Conservation (phyloP, 2,888 invertebrate genomes). For the Micoletzkya japonica region DNA sequence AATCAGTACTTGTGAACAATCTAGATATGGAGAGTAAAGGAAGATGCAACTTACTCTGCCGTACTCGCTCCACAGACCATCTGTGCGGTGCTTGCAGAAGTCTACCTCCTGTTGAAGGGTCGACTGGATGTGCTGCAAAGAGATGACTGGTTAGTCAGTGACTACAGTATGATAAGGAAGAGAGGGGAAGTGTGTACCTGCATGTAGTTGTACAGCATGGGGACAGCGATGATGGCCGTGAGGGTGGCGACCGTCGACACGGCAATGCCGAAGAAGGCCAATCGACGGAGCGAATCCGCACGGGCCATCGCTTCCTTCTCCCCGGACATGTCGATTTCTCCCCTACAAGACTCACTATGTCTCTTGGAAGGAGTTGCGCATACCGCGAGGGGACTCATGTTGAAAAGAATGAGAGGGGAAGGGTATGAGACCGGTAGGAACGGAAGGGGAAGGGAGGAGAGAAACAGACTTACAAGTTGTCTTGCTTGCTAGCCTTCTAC, state of each 20-base stretch:
- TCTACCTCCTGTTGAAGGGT: constrained; percentile 29
- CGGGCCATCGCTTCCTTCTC: constrained; percentile 18
- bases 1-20: too few relatives aligned
- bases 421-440: too few relatives aligned
- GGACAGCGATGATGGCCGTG: constrained; percentile 30
- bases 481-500: too few relatives aligned
- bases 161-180: background rate
- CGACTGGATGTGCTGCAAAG: constrained; percentile 29
- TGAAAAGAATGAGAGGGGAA: too few relatives aligned
- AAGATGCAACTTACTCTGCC: constrained; percentile 25
- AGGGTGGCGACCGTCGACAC: constrained; percentile 29
- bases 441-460: too few relatives aligned
- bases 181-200: constrained; percentile 10
- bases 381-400: too few relatives aligned
- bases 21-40: too few relatives aligned
- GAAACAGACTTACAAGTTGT: too few relatives aligned
- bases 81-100: constrained; percentile 30
- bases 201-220: constrained; percentile 31
- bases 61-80: constrained; percentile 27
- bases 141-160: background rate
- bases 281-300: constrained; percentile 25
- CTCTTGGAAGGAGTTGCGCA: too few relatives aligned
- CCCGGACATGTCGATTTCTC: too few relatives aligned
- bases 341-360: too few relatives aligned
- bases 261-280: constrained; percentile 30